phyloP scores from a whole-genome alignment of 2,888 invertebrate genomes.

The Crepidodera aurea region DNA sequence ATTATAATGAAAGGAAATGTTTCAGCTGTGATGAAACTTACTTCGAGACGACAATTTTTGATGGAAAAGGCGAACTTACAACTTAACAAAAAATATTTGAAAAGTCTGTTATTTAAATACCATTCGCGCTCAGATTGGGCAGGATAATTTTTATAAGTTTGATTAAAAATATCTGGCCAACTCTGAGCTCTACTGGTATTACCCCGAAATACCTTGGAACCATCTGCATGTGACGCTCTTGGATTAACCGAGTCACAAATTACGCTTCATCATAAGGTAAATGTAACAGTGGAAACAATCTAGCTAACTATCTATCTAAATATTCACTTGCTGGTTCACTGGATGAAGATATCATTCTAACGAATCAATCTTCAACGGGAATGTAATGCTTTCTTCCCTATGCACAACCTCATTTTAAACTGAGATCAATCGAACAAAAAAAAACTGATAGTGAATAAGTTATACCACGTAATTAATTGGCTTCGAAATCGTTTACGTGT shows the following conservation, averaged over 20 bases:
- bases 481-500: slow-evolving; percentile 45
- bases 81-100: too few species aligned
- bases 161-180: too few species aligned
- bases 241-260: not conserved
- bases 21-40: too few species aligned
- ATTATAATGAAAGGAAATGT: too few species aligned
- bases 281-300: slow-evolving; percentile 1
- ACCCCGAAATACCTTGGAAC: too few species aligned
- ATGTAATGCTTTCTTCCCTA: slow-evolving; percentile 8
- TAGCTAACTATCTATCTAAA: slow-evolving; percentile 1
- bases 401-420: not conserved
- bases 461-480: slow-evolving; percentile 48
- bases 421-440: slow-evolving; percentile 44
- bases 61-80: too few species aligned
- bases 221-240: too few species aligned
- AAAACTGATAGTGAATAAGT: slow-evolving; percentile 43
- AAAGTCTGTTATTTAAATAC: too few species aligned
- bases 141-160: too few species aligned
- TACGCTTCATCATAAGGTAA: slow-evolving; percentile 1
- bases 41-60: too few species aligned
- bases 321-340: not conserved
- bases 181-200: too few species aligned
- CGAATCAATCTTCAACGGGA: slow-evolving; percentile 9
- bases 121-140: too few species aligned
- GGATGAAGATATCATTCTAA: slow-evolving; percentile 18